A percentile compares a stretch with the other conserved stretches of the same genome.
These are phyloP conservation scores for Coracopsis vasa DNA, from an alignment of 2,113 vertebrate species.

Conservation along the genomic window DNA sequence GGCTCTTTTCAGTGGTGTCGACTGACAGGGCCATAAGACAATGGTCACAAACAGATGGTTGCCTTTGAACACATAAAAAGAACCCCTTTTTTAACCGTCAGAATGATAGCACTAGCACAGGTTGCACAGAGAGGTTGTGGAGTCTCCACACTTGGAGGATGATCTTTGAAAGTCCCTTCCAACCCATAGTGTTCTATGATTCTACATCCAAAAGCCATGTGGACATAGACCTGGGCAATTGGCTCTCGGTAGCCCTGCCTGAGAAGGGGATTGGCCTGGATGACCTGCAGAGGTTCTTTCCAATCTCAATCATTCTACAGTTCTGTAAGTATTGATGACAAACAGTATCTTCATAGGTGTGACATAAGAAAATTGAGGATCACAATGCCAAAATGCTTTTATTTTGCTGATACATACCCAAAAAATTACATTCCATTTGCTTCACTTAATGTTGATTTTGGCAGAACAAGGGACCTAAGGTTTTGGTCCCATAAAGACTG, in stretches of 20 bases:
- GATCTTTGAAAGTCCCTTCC: not conserved
- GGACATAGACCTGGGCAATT: not conserved
- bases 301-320: not conserved
- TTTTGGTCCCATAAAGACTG: not conserved
- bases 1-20: not conserved
- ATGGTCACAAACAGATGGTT: not conserved
- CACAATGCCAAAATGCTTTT: not conserved
- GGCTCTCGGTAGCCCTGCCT: not conserved
- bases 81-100: not conserved
- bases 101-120: not conserved
- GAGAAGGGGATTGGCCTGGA: not conserved
- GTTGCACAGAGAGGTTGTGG: rapidly evolving
- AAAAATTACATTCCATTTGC: not conserved
- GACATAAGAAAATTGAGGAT: not conserved
- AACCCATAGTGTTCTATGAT: not conserved
- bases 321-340: not conserved
- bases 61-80: not conserved
- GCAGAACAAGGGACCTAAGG: not conserved
- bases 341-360: not conserved
- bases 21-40: not conserved
- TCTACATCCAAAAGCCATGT: not conserved
- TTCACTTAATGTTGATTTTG: not conserved
- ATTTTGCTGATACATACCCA: not conserved
- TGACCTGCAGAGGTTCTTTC: not conserved
- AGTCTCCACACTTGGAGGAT: not conserved